Conservation (phyloP, 2,888 invertebrate species). For the Parnassius smintheus region DNA sequence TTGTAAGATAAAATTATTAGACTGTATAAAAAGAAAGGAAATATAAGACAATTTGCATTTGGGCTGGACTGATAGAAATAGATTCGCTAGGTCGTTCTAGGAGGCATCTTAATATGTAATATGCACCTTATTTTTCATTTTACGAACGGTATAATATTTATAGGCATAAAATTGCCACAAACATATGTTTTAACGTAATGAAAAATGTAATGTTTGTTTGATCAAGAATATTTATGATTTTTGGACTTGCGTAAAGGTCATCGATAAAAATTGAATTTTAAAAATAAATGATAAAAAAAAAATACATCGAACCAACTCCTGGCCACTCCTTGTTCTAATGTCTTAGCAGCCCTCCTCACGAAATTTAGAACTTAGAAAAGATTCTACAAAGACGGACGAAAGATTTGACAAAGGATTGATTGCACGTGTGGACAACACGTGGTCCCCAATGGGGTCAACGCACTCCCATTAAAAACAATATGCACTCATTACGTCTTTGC, state of each 20-base stretch:
- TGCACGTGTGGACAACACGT: slow-evolving; percentile 71
- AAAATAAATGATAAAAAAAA: slow-evolving; percentile 2
- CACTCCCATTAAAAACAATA: slow-evolving; percentile 59
- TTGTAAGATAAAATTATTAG: too few relatives aligned
- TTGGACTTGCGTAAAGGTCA: background rate
- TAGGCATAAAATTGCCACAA: too few relatives aligned
- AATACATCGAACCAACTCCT: slow-evolving; percentile 34
- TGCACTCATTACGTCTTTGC: slow-evolving; percentile 47
- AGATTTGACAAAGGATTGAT: slow-evolving; percentile 58
- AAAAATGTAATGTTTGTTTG: too few relatives aligned
- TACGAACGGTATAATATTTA: too few relatives aligned
- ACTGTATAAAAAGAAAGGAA: too few relatives aligned
- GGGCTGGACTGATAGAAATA: too few relatives aligned
- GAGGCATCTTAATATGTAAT: too few relatives aligned
- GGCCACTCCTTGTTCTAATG: slow-evolving; percentile 31
- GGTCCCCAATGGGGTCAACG: slow-evolving; percentile 54
- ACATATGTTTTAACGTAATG: too few relatives aligned
- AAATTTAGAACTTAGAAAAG: slow-evolving; percentile 60
- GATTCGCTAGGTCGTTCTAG: too few relatives aligned
- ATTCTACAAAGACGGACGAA: slow-evolving; percentile 60
- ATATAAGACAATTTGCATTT: too few relatives aligned
- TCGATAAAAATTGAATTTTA: background rate
- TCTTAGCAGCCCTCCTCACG: slow-evolving; percentile 57
- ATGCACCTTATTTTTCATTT: too few relatives aligned
- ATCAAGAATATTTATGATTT: too few relatives aligned